Percentiles rank a stretch among this genome's conserved stretches.
phyloP scores from a whole-genome alignment of 1,140 invertebrate genomes.

The Caenorhabditis tropicalis region DNA sequence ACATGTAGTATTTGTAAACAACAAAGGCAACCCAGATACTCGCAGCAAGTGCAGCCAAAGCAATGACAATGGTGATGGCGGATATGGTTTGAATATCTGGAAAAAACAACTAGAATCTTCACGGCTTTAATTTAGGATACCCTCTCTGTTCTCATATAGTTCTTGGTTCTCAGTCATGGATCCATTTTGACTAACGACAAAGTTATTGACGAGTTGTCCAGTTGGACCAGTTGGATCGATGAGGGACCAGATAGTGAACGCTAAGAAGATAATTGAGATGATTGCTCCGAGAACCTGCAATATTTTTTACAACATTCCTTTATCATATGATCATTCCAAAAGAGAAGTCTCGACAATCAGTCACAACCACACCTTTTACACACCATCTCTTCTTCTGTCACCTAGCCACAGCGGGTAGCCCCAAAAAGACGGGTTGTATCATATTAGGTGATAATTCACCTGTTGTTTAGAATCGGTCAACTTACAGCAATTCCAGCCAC shows the following conservation, averaged over 20 bases:
- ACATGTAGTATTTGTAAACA: slow-evolving; percentile 52
- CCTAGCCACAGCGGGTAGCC: slow-evolving; percentile 25
- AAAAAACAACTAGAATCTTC: neutral
- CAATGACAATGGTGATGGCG: slow-evolving; percentile 11
- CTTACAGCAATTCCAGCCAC: slow-evolving; percentile 38
- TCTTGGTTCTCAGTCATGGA: slow-evolving; percentile 33
- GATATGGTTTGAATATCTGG: slow-evolving; percentile 41
- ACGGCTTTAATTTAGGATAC: neutral
- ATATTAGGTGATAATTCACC: slow-evolving; percentile 27
- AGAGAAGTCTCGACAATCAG: neutral
- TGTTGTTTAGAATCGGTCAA: neutral
- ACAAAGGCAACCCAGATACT: slow-evolving; percentile 46
- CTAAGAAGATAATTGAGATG: slow-evolving; percentile 41
- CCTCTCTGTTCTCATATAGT: slow-evolving; percentile 12
- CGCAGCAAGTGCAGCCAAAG: slow-evolving; percentile 7
- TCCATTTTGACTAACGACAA: slow-evolving; percentile 27
- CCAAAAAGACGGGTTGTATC: neutral
- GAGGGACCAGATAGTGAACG: slow-evolving; percentile 39
- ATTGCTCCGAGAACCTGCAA: slow-evolving; percentile 25
- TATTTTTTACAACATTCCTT: neutral
- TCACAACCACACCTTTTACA: slow-evolving; percentile 21
- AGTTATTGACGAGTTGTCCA: slow-evolving; percentile 40
- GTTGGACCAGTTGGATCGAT: slow-evolving; percentile 30
- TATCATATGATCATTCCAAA: slow-evolving; percentile 1
- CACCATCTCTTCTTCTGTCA: neutral